Conservation (phyloP, 2,888 invertebrate species). For the Perizoma affinitatum region DNA sequence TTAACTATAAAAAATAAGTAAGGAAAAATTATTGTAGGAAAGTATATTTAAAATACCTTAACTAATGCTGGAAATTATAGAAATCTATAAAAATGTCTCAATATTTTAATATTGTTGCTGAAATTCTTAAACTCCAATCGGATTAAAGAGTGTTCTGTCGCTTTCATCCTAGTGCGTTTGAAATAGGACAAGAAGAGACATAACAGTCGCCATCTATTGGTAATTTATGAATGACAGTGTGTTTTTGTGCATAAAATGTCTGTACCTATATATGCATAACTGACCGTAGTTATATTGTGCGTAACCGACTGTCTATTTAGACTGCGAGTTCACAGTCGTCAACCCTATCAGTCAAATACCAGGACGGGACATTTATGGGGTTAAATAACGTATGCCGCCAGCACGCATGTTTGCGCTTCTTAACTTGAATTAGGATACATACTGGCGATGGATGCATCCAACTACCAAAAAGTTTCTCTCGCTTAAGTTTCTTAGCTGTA, state of each 20-base stretch:
- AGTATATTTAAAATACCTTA: not conserved
- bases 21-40: not conserved
- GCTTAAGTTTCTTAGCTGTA: no score
- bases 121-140: slow-evolving; percentile 12
- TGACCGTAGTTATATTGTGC: slow-evolving; percentile 10
- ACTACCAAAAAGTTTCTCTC: no score
- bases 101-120: slow-evolving; percentile 19
- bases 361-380: no score
- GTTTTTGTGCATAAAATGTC: slow-evolving; percentile 12
- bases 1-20: not conserved
- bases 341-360: no score
- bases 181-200: not conserved
- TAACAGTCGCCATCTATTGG: slow-evolving; percentile 4
- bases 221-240: slow-evolving; percentile 11
- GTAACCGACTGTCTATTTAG: slow-evolving; percentile 1
- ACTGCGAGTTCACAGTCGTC: no score
- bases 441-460: no score
- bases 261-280: slow-evolving; percentile 11
- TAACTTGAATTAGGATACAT: no score
- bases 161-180: not conserved
- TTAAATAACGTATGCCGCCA: no score
- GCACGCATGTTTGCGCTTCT: no score
- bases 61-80: slow-evolving; percentile 11
- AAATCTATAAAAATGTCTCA: slow-evolving; percentile 3
- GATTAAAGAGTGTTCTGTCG: slow-evolving; percentile 10